Evolutionary conservation across 2,797 vertebrate genomes (phyloP), one percentile per base, ranked within the genome.

Genomic region (Arvicola amphibius): DNA sequence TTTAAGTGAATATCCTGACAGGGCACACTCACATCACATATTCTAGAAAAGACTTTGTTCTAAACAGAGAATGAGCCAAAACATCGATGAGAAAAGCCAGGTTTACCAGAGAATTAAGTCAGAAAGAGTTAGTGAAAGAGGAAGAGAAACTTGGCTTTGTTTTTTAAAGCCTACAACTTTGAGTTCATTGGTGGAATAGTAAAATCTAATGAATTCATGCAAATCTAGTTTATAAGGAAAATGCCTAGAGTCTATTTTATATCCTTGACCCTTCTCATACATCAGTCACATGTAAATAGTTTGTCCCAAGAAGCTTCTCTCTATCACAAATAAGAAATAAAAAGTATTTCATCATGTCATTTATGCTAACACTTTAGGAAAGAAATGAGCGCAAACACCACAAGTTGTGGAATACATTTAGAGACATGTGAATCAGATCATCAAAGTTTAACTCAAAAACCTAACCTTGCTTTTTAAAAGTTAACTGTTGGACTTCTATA

Each of bases 161-260:
- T 92, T 86, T 86, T 86, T 83, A 93, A 95, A 87, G 69, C 12
- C 27, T n/a, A 78, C 27, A 89, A 2, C 12, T 53, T 29, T 53
- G 11, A 46, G 59, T 83, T 92, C 25, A 79, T 8, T 94, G 25
- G 23, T 23, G 5, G 94, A 40, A 56, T 8, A 53, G 29, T 32
- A 43, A 90, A 69, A 78, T 19, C 53, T 59, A 84, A 69, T 19
- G 34, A 88, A 90, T 19, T 77, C 71, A 83, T 3, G 53, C 34
- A 92, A 87, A 96, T 78, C 11, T 37, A 79, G 34, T 61, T 79
- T 53, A 74, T 34, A 79, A 76, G 37, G 17, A 83, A 93, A 95
- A 83, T 67, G 81, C 23, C 11, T 79, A 90, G 59, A 87, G 27
- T 67, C 3, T 23, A 77, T 71, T n/a, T 32, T 1, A 86, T 71